A percentile compares a stretch with the other conserved stretches of the same genome.
Evolutionary conservation across 2,113 vertebrate genomes (phyloP).

Genomic region (Forbesichthys papilliferus): DNA sequence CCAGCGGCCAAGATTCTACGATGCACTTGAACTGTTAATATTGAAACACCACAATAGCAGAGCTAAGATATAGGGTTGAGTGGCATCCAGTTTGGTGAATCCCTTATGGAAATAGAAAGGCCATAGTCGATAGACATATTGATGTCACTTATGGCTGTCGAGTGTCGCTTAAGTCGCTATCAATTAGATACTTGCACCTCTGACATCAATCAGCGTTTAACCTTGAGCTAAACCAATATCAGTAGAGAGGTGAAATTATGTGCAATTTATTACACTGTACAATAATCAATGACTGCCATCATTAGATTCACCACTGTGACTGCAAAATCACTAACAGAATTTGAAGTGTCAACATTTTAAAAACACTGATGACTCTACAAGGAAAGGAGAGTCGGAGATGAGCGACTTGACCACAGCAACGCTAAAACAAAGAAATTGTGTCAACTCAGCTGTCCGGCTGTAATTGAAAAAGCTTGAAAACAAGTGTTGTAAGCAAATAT

Average conservation of each 20-base stretch:
- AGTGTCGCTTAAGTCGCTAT: conserved; percentile 50
- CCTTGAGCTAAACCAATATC: conserved; percentile 47
- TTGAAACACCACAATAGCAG: background rate
- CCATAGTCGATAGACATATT: conserved; percentile 35
- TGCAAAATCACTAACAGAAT: background rate
- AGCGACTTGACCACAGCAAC: no score
- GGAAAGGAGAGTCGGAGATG: no score
- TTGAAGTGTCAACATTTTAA: no score
- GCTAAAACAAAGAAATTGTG: no score
- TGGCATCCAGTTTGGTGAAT: background rate
- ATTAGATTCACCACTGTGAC: conserved; percentile 29
- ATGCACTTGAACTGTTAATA: conserved; percentile 3
- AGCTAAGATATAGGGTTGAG: conserved; percentile 18
- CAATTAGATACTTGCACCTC: conserved; percentile 39
- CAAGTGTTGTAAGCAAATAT: no score
- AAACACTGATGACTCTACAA: no score
- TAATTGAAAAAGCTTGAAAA: no score
- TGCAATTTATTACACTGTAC: conserved; percentile 54
- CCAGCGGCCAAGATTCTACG: background rate
- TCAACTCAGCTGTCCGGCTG: no score
- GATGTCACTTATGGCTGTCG: conserved; percentile 40
- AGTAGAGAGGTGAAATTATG: conserved; percentile 23
- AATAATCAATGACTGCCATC: conserved; percentile 46
- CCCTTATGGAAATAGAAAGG: conserved; percentile 15
- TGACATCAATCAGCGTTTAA: conserved; percentile 46